Evolutionary conservation across 2,888 invertebrate species (phyloP), one percentile per base, ranked within the genome.

Genomic region (Latheticus oryzae): DNA sequence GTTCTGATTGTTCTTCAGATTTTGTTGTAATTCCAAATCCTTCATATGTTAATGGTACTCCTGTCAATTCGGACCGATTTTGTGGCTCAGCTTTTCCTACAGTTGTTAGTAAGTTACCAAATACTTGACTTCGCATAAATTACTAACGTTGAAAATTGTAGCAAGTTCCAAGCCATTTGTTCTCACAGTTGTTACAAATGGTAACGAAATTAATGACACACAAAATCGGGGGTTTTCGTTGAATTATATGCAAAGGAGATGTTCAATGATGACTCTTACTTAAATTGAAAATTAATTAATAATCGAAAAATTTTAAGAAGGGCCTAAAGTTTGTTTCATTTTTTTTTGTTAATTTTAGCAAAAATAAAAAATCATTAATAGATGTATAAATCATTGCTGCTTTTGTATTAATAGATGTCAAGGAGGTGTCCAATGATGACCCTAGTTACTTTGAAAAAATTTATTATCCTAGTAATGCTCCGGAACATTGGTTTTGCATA

Each of bases 11-110:
- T 69, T 83, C 81, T 33, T 86, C 86, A 0, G 91, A 91, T 78
- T 92, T 86, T 70, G 84, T 92, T 5, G 84, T 91, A 2, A 87
- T 93, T 65, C 88, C 91, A 1, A 85, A 87, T 75, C 87, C 91
- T 0, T 63, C 64, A 15, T 75, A 67, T 0, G 74, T 68, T 28
- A 81, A 81, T 7, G 81, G 81, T 33, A 74, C 73, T 32, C 58
- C 70, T 28, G 50, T 75, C 12, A 79, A 81, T 57, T 82, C 83
- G 1, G 91, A 92, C 70, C 81, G 91, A 30, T 91, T 90, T 78
- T 92, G 92, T 71, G 91, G 91, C 0, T 80, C 88, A 55, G 88
- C 86, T 2, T 85, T 92, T 65, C 81, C 84, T 1, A 73, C 86
- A 1, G 86, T 88, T 33, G 84, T 83, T 30, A 83, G 89, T 84